A percentile compares a stretch with the other conserved stretches of the same genome.
Evolutionary conservation across 2,113 vertebrate species (phyloP).

Genomic region (Nothoprocta pentlandii): DNA sequence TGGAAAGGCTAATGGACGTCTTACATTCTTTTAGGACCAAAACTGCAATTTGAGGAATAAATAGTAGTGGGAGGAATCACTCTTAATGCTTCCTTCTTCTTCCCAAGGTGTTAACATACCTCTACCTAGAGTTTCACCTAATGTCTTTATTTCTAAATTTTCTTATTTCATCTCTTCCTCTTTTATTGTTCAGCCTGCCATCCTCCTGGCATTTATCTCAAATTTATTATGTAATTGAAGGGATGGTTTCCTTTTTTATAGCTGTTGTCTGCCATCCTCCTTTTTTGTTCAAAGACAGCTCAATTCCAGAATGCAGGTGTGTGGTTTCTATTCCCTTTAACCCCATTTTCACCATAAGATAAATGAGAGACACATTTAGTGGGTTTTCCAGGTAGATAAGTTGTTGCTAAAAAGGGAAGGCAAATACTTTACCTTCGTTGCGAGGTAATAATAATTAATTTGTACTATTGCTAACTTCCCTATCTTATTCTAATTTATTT

Average conservation of each 20-base stretch:
- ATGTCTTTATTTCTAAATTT: conserved; percentile 68
- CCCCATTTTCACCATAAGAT: conserved; percentile 29
- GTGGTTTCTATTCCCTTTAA: conserved; percentile 1
- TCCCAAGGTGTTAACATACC: conserved; percentile 21
- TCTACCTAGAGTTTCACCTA: conserved; percentile 17
- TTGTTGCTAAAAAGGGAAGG: neutral
- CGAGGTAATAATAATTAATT: neutral
- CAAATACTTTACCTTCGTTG: conserved; percentile 3
- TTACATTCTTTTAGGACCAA: conserved; percentile 67
- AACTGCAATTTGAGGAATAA: conserved; percentile 65
- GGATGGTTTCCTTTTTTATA: conserved; percentile 41
- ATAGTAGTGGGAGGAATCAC: conserved; percentile 3
- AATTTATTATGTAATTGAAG: conserved; percentile 67
- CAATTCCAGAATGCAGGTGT: conserved; percentile 60
- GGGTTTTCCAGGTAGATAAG: neutral
- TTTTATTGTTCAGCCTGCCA: neutral
- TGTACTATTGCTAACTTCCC: neutral
- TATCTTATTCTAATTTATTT: neutral
- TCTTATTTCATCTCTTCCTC: conserved; percentile 48
- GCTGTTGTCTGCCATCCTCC: neutral
- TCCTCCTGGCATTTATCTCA: conserved; percentile 46
- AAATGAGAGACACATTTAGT: neutral
- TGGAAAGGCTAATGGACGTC: conserved; percentile 39
- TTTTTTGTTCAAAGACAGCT: conserved; percentile 41
- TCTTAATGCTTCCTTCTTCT: conserved; percentile 56